Evolutionary conservation across 2,888 invertebrate genomes (phyloP), one percentile per base, ranked within the genome.

Genomic region (Nemurella pictetii): DNA sequence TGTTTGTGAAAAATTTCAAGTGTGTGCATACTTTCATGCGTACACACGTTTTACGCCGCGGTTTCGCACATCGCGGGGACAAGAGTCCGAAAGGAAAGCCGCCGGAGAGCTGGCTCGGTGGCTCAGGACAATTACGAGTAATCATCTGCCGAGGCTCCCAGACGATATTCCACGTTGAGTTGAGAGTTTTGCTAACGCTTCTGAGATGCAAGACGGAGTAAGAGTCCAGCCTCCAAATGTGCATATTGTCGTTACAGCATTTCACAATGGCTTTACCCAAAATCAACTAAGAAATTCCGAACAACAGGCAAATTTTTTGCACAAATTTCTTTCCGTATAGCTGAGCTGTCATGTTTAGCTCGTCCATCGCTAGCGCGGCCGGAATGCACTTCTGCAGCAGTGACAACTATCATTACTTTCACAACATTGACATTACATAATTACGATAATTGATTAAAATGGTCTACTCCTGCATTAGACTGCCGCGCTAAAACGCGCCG

Each of bases 201-300:
- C 82, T 82, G 82, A 82, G 15, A 28, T 27, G 25, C 15, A 72
- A 30, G 26, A 32, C 80, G 80, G 25, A 30, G 26, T 32, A 32
- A 80, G 32, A 55, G 82, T 72, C 82, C 82, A 82, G 82, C 82
- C 82, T 82, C 82, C 55, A 72, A 27, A 82, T 82, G 36, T 81
- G 35, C 36, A 81, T 81, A 35, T 26, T 35, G 35, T 81, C 75
- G 9, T 30, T 35, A 26, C 80, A 81, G 2, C 32, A n/a, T 32
- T 81, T 35, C 35, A 36, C 35, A 36, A 81, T 30, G 32, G 32
- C 75, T 75, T 75, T 15, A 27, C 75, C 26, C 75, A 75, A 75
- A 75, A 75, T 75, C 75, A 27, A 75, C 75, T 26, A 75, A 75
- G 1, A 26, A 75, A 27, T 75, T 27, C 36, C 75, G 26, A 75